A percentile compares a stretch with the other conserved stretches of the same genome.
phyloP scores from a whole-genome alignment of 2,797 vertebrate species.

The Oreortyx pictus region DNA sequence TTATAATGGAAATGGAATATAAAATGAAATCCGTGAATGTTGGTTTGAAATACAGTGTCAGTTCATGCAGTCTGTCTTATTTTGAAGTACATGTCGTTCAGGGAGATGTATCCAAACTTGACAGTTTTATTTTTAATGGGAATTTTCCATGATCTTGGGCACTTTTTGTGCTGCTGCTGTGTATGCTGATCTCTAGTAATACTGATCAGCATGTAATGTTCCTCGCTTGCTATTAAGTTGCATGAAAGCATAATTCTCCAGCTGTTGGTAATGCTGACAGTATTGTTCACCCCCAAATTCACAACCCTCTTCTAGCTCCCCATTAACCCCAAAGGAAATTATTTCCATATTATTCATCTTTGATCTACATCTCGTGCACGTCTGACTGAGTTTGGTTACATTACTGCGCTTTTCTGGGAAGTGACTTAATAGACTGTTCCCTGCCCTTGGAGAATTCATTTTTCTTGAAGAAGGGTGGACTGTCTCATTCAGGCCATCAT shows the following conservation, averaged over 20 bases:
- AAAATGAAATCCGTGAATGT: constrained; percentile 11
- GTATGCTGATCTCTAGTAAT: not conserved
- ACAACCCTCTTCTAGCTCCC: not conserved
- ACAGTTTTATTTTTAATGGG: constrained; percentile 60
- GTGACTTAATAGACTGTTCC: not conserved
- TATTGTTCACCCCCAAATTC: not conserved
- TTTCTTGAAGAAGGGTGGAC: not conserved
- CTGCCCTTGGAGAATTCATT: not conserved
- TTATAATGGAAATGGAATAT: constrained; percentile 40
- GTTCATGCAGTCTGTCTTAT: not conserved
- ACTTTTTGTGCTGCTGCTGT: not conserved
- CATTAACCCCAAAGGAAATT: not conserved
- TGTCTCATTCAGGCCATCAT: not conserved
- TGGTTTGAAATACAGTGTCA: constrained; percentile 6
- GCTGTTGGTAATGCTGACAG: not conserved
- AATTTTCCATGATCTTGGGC: not conserved
- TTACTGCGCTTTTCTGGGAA: constrained; percentile 13
- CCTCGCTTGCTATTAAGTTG: not conserved
- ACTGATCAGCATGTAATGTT: not conserved
- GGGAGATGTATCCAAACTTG: constrained; percentile 7
- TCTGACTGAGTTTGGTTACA: not conserved
- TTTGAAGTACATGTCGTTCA: not conserved
- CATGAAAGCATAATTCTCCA: not conserved
- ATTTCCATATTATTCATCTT: not conserved
- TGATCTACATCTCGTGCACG: not conserved